Conservation (phyloP, 53 echinoderm and acorn worm species). For the Holothuria leucospilota region DNA sequence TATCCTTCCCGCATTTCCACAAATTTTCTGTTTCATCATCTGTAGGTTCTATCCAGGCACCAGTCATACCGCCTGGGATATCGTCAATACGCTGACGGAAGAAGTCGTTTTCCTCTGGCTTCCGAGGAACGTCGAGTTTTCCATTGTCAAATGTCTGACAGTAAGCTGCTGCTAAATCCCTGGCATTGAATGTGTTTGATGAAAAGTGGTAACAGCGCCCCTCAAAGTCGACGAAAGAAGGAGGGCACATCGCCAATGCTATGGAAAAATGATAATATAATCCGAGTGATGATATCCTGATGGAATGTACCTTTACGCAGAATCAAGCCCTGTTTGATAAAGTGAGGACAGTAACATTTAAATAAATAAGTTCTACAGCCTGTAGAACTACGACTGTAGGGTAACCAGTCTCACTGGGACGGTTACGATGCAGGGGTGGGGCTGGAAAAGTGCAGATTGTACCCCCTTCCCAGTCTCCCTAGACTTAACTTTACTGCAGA, state of each 20-base stretch:
- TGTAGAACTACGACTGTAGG: no score
- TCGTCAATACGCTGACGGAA: background rate
- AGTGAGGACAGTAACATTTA: no score
- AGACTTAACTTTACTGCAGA: no score
- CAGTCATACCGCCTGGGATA: background rate
- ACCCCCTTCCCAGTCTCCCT: no score
- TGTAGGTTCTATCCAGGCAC: background rate
- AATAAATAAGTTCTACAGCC: no score
- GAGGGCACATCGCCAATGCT: background rate
- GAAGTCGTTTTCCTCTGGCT: background rate
- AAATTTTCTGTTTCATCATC: background rate
- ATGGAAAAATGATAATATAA: no score
- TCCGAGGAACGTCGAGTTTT: background rate
- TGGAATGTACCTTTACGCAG: no score
- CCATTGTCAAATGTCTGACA: background rate
- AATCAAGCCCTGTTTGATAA: no score
- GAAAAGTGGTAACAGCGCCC: conserved; percentile 2
- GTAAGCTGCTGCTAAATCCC: background rate
- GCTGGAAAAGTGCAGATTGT: no score
- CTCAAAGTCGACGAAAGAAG: background rate
- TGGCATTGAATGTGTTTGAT: background rate
- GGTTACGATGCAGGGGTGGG: no score
- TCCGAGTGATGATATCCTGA: no score
- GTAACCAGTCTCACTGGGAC: no score
- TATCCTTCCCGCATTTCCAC: background rate